phyloP scores from a whole-genome alignment of 2,113 vertebrate species.

The Antechinus flavipes region DNA sequence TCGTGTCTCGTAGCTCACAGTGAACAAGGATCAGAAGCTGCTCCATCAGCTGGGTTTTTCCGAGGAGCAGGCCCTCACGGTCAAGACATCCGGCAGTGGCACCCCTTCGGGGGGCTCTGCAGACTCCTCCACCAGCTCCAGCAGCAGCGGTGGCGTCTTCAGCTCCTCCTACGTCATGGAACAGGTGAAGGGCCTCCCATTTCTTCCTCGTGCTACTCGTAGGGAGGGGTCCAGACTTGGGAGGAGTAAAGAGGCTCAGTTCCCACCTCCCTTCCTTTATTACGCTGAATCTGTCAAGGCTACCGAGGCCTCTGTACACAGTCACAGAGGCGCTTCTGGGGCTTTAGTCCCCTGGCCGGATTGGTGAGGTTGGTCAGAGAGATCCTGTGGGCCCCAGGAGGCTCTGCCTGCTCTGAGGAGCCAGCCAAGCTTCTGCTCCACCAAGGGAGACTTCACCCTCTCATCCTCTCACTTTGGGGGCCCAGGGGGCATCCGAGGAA shows the following conservation, averaged over 20 bases:
- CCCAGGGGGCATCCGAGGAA: background rate
- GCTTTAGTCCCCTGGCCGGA: no score
- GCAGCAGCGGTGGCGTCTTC: constrained; percentile 91
- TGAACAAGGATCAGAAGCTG: constrained; percentile 98
- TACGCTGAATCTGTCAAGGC: background rate
- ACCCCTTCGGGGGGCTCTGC: constrained; percentile 96
- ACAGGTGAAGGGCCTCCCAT: constrained; percentile 85
- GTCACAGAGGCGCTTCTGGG: no score
- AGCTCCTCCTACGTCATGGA: constrained; percentile 97
- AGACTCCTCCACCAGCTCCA: constrained; percentile 93
- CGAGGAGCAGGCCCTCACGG: constrained; percentile 95
- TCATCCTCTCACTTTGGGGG: background rate
- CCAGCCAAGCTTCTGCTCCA: no score
- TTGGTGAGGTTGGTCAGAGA: background rate
- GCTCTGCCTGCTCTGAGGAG: no score
- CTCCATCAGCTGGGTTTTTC: constrained; percentile 97
- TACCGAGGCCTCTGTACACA: background rate
- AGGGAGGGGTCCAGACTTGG: background rate
- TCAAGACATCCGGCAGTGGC: constrained; percentile 96
- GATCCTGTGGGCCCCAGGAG: background rate
- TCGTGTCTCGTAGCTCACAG: constrained; percentile 90
- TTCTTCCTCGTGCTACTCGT: background rate
- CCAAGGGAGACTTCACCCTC: background rate
- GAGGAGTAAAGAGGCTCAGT: background rate
- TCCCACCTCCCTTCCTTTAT: background rate